Evolutionary conservation across 1,140 invertebrate species (phyloP).

Genomic region (Cyclargus thomasi): DNA sequence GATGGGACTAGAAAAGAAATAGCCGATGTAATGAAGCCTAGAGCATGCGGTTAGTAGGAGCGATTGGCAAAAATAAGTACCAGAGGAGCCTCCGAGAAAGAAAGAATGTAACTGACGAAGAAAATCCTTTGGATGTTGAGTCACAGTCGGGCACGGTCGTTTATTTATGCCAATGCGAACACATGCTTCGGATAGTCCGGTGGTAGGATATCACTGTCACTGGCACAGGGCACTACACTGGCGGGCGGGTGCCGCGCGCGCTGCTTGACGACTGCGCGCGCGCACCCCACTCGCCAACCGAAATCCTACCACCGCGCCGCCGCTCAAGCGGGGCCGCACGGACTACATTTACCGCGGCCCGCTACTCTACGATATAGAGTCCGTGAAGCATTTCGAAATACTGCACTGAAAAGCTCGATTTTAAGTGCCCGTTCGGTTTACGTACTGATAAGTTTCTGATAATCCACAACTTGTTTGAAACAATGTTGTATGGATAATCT

Average conservation of each 20-base stretch:
- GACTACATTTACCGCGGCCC: background rate
- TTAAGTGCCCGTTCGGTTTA: no score
- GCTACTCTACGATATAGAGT: background rate
- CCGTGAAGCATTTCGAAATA: no score
- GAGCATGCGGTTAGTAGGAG: constrained; percentile 60
- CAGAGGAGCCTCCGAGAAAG: constrained; percentile 51
- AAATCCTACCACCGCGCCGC: constrained; percentile 63
- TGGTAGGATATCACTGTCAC: constrained; percentile 17
- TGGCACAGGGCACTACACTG: constrained; percentile 54
- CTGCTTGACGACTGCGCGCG: constrained; percentile 56
- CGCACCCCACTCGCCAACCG: constrained; percentile 70
- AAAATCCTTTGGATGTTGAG: constrained; percentile 29
- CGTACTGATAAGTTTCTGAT: no score
- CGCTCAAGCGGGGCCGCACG: constrained; percentile 37
- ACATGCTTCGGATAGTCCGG: constrained; percentile 7
- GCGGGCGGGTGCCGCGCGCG: constrained; percentile 58
- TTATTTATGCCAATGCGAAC: constrained; percentile 63
- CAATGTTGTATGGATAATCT: no score
- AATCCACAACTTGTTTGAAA: no score
- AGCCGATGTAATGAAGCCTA: background rate
- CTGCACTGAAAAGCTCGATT: no score
- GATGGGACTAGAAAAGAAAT: constrained; percentile 42
- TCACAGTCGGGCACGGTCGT: constrained; percentile 55
- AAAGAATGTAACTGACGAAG: constrained; percentile 31
- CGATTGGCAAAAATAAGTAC: constrained; percentile 67